Evolutionary conservation across 2,113 vertebrate species (phyloP).

Genomic region (Austrofundulus limnaeus): DNA sequence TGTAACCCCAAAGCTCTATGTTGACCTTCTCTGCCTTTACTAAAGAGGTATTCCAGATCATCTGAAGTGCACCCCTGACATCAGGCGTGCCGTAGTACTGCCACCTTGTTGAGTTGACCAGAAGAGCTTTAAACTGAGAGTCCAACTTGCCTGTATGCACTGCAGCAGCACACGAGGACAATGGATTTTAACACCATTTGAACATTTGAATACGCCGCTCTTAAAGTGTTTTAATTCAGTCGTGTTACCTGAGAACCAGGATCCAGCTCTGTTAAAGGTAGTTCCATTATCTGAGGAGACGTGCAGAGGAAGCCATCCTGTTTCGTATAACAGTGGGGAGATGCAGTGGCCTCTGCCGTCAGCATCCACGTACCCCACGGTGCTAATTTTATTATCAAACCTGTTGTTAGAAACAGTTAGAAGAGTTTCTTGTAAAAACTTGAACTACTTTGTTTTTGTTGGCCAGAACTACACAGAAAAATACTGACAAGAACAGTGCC

Average conservation of each 20-base stretch:
- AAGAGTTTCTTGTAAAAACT: not conserved
- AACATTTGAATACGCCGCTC: too few relatives aligned
- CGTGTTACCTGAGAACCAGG: conserved; percentile 89
- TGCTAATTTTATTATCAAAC: conserved; percentile 78
- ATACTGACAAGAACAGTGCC: conserved; percentile 11
- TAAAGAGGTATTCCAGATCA: conserved; percentile 79
- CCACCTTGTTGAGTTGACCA: conserved; percentile 88
- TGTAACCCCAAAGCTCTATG: conserved; percentile 94
- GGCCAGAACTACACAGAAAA: not conserved
- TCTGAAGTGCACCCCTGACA: conserved; percentile 74
- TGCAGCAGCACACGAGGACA: conserved; percentile 50
- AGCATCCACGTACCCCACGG: conserved; percentile 79
- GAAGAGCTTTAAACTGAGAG: conserved; percentile 72
- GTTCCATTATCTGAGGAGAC: conserved; percentile 80
- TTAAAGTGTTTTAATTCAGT: not conserved
- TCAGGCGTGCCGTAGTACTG: conserved; percentile 89
- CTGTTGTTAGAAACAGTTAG: conserved; percentile 64
- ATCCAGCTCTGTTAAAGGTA: conserved; percentile 76
- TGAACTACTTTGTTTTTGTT: not conserved
- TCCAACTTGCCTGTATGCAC: conserved; percentile 87
- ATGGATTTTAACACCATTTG: not conserved
- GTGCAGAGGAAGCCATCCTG: conserved; percentile 84
- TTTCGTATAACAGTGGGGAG: conserved; percentile 88
- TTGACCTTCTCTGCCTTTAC: conserved; percentile 70
- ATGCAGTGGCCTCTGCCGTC: conserved; percentile 82